Evolutionary conservation across 2,113 vertebrate species (phyloP).

Genomic region (Tragelaphus strepsiceros): DNA sequence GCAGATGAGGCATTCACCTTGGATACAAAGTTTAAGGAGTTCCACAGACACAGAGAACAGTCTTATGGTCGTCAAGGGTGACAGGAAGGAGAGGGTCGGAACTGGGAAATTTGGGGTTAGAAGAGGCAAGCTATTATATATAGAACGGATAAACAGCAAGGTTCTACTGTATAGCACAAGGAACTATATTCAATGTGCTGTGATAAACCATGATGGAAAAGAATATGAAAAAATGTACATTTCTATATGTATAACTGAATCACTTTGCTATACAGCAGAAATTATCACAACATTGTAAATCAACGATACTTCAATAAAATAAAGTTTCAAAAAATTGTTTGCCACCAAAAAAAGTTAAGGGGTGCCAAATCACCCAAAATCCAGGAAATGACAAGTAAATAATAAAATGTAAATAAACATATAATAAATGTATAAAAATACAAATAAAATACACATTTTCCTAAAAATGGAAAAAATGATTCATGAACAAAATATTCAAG

Average conservation of each 20-base stretch:
- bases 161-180: not conserved
- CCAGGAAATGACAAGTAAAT: not conserved
- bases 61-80: not conserved
- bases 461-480: not conserved
- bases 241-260: not conserved
- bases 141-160: not conserved
- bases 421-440: not conserved
- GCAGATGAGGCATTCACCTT: rapidly evolving
- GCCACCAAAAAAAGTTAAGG: not conserved
- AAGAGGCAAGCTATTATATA: not conserved
- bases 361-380: not conserved
- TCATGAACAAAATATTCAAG: not conserved
- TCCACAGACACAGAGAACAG: not conserved
- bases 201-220: not conserved
- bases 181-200: not conserved
- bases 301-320: not conserved
- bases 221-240: not conserved
- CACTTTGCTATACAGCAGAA: not conserved
- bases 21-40: not conserved
- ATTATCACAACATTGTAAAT: not conserved
- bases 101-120: not conserved
- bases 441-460: not conserved
- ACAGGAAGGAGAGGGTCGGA: not conserved
- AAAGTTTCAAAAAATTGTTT: not conserved
- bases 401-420: not conserved